phyloP scores from a whole-genome alignment of 2,888 invertebrate genomes.

The Acanthoscelides obtectus region DNA sequence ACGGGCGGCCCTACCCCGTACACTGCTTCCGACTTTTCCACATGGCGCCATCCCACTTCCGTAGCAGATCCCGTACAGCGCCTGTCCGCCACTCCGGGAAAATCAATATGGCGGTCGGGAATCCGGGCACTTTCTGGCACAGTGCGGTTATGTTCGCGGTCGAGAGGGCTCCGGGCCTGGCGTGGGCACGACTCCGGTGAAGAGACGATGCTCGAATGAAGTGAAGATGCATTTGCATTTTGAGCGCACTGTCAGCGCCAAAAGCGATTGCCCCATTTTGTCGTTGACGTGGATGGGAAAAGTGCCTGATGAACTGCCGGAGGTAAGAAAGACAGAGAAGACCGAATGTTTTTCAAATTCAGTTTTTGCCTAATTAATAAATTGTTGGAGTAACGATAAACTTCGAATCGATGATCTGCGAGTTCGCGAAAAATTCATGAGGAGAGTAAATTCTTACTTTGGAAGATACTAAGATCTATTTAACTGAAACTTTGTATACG shows the following conservation, averaged over 20 bases:
- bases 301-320: conserved; percentile 91
- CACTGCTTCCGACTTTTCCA: too few relatives aligned
- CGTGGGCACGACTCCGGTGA: neutral
- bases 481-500: too few relatives aligned
- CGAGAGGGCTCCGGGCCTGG: neutral
- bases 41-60: neutral
- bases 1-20: too few relatives aligned
- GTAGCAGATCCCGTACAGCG: neutral
- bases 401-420: too few relatives aligned
- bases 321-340: conserved; percentile 58
- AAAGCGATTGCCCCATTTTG: conserved; percentile 92
- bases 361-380: too few relatives aligned
- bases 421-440: too few relatives aligned
- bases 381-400: too few relatives aligned
- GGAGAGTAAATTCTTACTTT: too few relatives aligned
- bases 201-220: neutral
- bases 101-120: neutral
- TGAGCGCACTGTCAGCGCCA: conserved; percentile 87
- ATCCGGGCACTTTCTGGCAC: neutral
- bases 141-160: neutral
- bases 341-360: too few relatives aligned
- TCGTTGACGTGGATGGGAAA: conserved; percentile 98
- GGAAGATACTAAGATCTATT: too few relatives aligned
- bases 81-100: neutral
- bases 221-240: conserved; percentile 88